Evolutionary conservation across 2,888 invertebrate species (phyloP), one percentile per base, ranked within the genome.

Genomic region (Drosophila maculinotata): DNA sequence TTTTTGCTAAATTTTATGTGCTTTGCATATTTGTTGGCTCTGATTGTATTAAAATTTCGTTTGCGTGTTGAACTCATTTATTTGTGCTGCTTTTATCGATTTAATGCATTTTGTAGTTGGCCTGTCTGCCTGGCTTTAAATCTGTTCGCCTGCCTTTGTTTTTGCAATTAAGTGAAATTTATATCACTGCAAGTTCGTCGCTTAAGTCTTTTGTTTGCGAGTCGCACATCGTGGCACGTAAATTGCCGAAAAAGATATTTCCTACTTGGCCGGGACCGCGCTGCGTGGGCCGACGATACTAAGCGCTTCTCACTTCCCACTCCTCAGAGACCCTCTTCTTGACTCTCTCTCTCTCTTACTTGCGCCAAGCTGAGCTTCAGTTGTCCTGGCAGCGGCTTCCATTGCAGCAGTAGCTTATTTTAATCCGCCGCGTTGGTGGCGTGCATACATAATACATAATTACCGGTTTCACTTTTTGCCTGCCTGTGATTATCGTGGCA

Each of bases 391-490:
- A 48, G 63, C 62, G 62, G 45, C 69, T 62, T 49, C 51, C 39
- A 49, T 41, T 45, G 31, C 47, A 42, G 71, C 67, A 49, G 73
- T 82, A 62, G 74, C 79, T 84, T 73, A 66, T 70, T 84, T 83
- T 82, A 79, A 82, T 79, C 82, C 65, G 72, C 75, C 65, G 83
- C 76, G 78, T 79, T 77, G 80, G 85, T 83, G 86, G 83, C 83
- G 74, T 84, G 83, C 83, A 86, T 84, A 86, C 79, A 86, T 86
- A 84, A 84, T 86, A 86, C 76, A 84, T 84, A 84, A 84, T 84
- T 84, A 86, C 84, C 73, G 84, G 84, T 84, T 84, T 84, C 86
- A 84, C 84, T 84, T 84, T 84, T 82, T 86, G 74, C 72, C 54
- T 76, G 66, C 57, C 69, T 58, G 69, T 77, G 81, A 82, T 81